Evolutionary conservation across 2,797 vertebrate species (phyloP).

Genomic region (Enteromius afrohamiltoni): DNA sequence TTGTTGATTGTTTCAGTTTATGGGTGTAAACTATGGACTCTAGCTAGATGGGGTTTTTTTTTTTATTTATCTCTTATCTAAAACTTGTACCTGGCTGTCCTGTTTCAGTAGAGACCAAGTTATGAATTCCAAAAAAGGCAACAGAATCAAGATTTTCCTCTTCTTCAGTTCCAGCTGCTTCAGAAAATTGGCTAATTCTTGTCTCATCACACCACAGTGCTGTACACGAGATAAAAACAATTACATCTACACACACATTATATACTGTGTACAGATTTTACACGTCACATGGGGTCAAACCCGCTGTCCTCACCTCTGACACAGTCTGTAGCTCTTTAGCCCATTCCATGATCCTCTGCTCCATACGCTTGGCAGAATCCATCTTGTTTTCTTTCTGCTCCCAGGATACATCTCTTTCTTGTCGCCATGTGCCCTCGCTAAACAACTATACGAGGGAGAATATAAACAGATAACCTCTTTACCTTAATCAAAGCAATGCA

Average conservation of each 20-base stretch:
- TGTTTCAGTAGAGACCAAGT: slow-evolving; percentile 64
- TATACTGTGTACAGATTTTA: background rate
- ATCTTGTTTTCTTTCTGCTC: slow-evolving; percentile 34
- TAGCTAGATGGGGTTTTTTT: background rate
- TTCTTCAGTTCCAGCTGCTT: slow-evolving; percentile 59
- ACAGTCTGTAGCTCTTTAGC: slow-evolving; percentile 61
- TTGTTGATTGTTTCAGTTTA: background rate
- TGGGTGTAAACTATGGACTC: slow-evolving; percentile 36
- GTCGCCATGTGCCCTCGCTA: slow-evolving; percentile 12
- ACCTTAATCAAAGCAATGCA: background rate
- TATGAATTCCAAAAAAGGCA: slow-evolving; percentile 64
- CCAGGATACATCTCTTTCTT: slow-evolving; percentile 15
- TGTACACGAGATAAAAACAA: slow-evolving; percentile 30
- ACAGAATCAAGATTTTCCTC: slow-evolving; percentile 51
- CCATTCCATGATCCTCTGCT: slow-evolving; percentile 63
- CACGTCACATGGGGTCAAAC: background rate
- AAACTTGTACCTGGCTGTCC: slow-evolving; percentile 52
- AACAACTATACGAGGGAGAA: slow-evolving; percentile 47
- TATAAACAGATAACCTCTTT: background rate
- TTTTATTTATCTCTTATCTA: slow-evolving; percentile 9
- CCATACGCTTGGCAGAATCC: slow-evolving; percentile 10
- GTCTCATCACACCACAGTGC: slow-evolving; percentile 56
- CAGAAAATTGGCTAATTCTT: slow-evolving; percentile 56
- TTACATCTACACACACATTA: background rate
- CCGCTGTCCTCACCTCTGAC: slow-evolving; percentile 54